Evolutionary conservation across 35 echinoderm and acorn worm species (phyloP).

Genomic region (Diadema setosum): DNA sequence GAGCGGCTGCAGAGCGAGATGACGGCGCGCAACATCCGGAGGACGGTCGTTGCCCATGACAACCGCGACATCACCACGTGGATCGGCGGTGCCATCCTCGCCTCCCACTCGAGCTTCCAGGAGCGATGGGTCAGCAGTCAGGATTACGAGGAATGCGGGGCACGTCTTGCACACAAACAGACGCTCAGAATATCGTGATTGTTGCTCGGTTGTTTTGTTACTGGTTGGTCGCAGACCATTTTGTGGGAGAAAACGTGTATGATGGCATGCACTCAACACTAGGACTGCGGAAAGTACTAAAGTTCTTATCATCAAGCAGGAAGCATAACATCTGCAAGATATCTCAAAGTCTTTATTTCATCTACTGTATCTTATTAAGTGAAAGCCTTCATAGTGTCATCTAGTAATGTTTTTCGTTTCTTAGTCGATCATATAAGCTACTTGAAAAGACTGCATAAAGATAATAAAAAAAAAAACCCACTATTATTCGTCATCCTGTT

Average conservation of each 20-base stretch:
- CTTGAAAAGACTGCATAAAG: too few relatives aligned
- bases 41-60: slow-evolving; percentile 47
- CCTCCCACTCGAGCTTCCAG: slow-evolving; percentile 40
- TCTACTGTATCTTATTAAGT: not conserved
- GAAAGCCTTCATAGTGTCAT: too few relatives aligned
- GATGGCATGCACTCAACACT: not conserved
- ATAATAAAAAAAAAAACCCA: too few relatives aligned
- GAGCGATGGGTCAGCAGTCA: slow-evolving; percentile 31
- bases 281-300: not conserved
- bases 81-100: slow-evolving; percentile 78
- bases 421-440: too few relatives aligned
- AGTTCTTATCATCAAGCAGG: not conserved
- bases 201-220: too few relatives aligned
- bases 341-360: not conserved
- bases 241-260: not conserved
- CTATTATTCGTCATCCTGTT: too few relatives aligned
- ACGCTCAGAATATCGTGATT: not conserved
- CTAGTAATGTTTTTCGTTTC: too few relatives aligned
- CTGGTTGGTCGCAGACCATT: too few relatives aligned
- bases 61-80: slow-evolving; percentile 60
- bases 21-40: slow-evolving; percentile 15
- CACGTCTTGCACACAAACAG: slow-evolving; percentile 47
- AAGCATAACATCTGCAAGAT: not conserved
- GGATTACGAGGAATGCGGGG: slow-evolving; percentile 70
- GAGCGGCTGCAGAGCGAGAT: slow-evolving; percentile 71